Percentiles rank a stretch among this genome's conserved stretches.
Evolutionary conservation across 2,797 vertebrate genomes (phyloP).

Genomic region (Scarus forsteni): DNA sequence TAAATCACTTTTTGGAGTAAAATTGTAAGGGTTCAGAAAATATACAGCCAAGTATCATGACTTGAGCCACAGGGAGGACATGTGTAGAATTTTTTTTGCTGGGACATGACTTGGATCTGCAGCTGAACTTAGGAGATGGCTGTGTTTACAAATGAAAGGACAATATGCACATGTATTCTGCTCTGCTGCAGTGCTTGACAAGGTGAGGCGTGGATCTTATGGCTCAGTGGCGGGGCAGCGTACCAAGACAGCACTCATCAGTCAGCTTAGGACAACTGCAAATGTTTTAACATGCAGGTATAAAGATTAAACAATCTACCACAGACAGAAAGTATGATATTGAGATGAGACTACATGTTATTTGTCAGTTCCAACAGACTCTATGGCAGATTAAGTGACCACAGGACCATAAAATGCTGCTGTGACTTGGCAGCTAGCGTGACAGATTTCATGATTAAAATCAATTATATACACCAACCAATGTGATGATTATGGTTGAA

Average conservation of each 20-base stretch:
- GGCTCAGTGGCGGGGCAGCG: slow-evolving; percentile 36
- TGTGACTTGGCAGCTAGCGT: too few relatives aligned
- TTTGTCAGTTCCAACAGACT: too few relatives aligned
- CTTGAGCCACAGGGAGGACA: slow-evolving; percentile 57
- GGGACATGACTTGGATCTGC: slow-evolving; percentile 45
- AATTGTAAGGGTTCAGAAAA: slow-evolving; percentile 44
- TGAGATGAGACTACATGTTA: too few relatives aligned
- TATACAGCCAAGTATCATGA: slow-evolving; percentile 28
- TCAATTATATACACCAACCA: too few relatives aligned
- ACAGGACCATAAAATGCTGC: too few relatives aligned
- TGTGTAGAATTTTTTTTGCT: slow-evolving; percentile 65
- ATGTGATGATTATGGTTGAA: too few relatives aligned
- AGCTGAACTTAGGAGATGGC: slow-evolving; percentile 38
- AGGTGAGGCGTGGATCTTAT: slow-evolving; percentile 32
- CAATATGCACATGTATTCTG: slow-evolving; percentile 51
- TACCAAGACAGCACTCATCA: slow-evolving; percentile 37
- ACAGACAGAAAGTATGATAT: slow-evolving; percentile 50
- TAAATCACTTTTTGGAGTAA: slow-evolving; percentile 61
- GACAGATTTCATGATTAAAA: too few relatives aligned
- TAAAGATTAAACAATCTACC: slow-evolving; percentile 58
- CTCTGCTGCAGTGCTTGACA: slow-evolving; percentile 45
- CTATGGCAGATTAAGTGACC: too few relatives aligned
- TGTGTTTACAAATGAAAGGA: slow-evolving; percentile 57
- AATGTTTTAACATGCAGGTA: slow-evolving; percentile 72
- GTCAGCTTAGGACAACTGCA: slow-evolving; percentile 77